Evolutionary conservation across 2,888 invertebrate genomes (phyloP), one percentile per base, ranked within the genome.

Genomic region (Parasteatoda lunata): DNA sequence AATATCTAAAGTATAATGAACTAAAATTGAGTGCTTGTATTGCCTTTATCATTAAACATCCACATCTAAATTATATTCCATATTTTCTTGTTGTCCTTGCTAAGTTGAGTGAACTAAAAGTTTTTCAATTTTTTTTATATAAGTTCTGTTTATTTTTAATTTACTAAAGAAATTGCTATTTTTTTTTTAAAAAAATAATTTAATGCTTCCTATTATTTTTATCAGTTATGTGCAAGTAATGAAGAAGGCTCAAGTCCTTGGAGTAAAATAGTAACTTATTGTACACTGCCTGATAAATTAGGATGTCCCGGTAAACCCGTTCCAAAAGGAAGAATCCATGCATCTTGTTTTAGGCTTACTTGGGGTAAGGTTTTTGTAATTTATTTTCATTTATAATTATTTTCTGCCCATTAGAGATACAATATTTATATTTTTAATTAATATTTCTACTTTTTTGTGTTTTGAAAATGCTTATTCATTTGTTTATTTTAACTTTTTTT

Each of bases 221-320:
- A 91, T 30, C 94, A 96, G 91, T 93, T 97, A 90, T 94, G 95
- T 89, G 95, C 96, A 90, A 95, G 95, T 91, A 97, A 97, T 91
- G 95, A 95, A 89, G 96, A 96, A 90, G 97, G 97, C 3, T 93
- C 94, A 89, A 96, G 97, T 6, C 94, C 94, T 15, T 97, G 96
- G 96, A 96, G 96, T 59, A 94, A 95, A 78, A 95, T 96, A 91
- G 95, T 97, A 45, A 92, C 93, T 81, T 97, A 95, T 92, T 94
- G 94, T 89, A 98, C 98, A 9, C 92, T 94, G 83, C 95, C 97
- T 5, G 97, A 96, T 91, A 93, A 94, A 86, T 97, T 97, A 4
- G 94, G 94, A 0, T 93, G 95, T 78, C 97, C 97, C 48, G 94
- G 95, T 8, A 95, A 96, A 90, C 97, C 96, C 4, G 92, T 94